Conservation (phyloP, 2,888 invertebrate species). For the Notodromas monacha region DNA sequence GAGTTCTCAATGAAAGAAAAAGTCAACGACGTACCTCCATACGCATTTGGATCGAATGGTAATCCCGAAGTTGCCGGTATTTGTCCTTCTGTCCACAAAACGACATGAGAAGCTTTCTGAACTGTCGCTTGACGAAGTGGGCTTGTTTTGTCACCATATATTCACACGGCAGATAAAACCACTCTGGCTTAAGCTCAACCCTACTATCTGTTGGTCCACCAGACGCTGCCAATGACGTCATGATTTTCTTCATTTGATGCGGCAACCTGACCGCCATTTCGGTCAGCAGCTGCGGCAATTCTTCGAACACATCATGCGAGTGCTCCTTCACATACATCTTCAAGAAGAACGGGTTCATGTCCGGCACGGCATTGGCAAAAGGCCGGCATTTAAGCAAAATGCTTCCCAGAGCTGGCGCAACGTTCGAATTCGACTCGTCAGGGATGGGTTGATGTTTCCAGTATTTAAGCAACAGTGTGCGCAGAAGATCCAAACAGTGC, state of each 20-base stretch:
- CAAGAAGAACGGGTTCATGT: conserved; percentile 73
- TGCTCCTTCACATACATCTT: conserved; percentile 26
- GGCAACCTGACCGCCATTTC: conserved; percentile 77
- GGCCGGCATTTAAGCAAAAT: conserved; percentile 47
- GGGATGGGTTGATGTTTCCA: conserved; percentile 24
- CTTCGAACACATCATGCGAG: conserved; percentile 65
- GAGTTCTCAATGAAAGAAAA: too few species aligned
- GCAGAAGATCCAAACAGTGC: conserved; percentile 34
- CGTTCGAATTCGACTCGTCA: conserved; percentile 13
- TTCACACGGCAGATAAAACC: conserved; percentile 55
- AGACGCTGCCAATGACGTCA: conserved; percentile 7
- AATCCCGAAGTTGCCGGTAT: conserved; percentile 67
- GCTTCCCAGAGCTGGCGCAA: conserved; percentile 18
- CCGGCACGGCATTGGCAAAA: conserved; percentile 41
- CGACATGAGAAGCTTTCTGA: conserved; percentile 53
- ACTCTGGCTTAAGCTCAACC: conserved; percentile 14
- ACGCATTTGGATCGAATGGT: conserved; percentile 66
- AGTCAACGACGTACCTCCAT: too few species aligned
- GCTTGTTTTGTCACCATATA: conserved; percentile 82
- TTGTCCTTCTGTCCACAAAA: conserved; percentile 84
- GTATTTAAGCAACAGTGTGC: conserved; percentile 30
- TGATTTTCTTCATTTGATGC: conserved; percentile 50
- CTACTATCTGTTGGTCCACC: not conserved
- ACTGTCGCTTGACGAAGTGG: conserved; percentile 50
- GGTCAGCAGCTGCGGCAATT: conserved; percentile 68